A percentile compares a stretch with the other conserved stretches of the same genome.
These are phyloP conservation scores for Sussaba pulchella DNA, from an alignment of 2,888 invertebrate genomes.

Conservation along the genomic window DNA sequence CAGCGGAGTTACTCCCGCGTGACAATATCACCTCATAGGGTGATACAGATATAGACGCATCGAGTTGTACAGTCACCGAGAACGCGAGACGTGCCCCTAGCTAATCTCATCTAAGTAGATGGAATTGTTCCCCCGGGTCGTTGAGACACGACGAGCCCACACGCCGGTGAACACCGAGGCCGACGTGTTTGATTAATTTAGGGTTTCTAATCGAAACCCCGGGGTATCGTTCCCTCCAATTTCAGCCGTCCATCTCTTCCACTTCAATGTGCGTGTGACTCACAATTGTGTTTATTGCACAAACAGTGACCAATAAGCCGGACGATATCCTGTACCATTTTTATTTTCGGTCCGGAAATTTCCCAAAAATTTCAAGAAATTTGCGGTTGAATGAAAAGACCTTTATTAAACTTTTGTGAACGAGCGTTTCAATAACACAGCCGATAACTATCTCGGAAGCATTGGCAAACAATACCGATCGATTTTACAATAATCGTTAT, in stretches of 20 bases:
- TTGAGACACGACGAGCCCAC: constrained; percentile 39
- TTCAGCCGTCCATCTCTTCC: not conserved
- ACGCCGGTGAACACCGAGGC: constrained; percentile 37
- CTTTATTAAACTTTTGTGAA: no score
- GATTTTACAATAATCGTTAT: not conserved
- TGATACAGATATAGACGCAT: not conserved
- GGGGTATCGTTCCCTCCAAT: constrained; percentile 42
- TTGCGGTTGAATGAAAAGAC: no score
- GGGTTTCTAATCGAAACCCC: constrained; percentile 61
- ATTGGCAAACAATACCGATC: not conserved
- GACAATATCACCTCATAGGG: not conserved
- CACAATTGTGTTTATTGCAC: constrained; percentile 12
- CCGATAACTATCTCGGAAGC: not conserved
- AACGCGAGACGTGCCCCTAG: constrained; percentile 55
- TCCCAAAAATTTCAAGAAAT: not conserved
- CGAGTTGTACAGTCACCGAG: constrained; percentile 22
- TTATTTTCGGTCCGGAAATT: not conserved
- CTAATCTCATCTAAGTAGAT: constrained; percentile 64
- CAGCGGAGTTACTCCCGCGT: not conserved
- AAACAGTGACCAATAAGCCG: not conserved
- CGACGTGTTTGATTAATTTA: constrained; percentile 62
- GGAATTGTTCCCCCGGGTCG: constrained; percentile 63
- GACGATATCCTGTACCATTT: no score
- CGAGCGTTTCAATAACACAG: no score
- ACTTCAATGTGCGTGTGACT: constrained; percentile 24